A percentile compares a stretch with the other conserved stretches of the same genome.
These are phyloP conservation scores for Athrips mouffetella DNA, from an alignment of 2,888 invertebrate genomes.

Conservation along the genomic window DNA sequence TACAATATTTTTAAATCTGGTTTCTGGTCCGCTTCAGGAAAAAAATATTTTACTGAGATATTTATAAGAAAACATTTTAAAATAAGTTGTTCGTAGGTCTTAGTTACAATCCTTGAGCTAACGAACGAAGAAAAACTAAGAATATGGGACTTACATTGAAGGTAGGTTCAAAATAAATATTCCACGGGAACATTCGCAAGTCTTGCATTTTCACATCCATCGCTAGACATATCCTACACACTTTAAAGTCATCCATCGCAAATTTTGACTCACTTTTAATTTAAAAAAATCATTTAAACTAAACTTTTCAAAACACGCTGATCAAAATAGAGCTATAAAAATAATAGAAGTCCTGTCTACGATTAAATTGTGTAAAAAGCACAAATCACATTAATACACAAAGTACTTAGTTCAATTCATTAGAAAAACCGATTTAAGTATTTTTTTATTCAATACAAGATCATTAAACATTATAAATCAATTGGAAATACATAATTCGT, in stretches of 20 bases:
- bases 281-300: conserved; percentile 16
- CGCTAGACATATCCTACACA: conserved; percentile 61
- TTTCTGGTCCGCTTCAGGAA: too few relatives aligned
- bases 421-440: too few relatives aligned
- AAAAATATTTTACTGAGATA: too few relatives aligned
- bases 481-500: conserved; percentile 17
- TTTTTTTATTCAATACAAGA: conserved; percentile 13
- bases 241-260: conserved; percentile 50
- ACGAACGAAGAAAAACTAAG: too few relatives aligned
- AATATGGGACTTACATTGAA: conserved; percentile 51
- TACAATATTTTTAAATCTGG: too few relatives aligned
- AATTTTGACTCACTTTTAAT: conserved; percentile 12
- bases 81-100: too few relatives aligned
- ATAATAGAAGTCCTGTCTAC: conserved; percentile 55
- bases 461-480: not conserved
- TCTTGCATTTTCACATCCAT: conserved; percentile 53
- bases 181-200: conserved; percentile 44
- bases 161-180: conserved; percentile 48
- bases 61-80: too few relatives aligned
- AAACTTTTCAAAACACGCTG: conserved; percentile 47
- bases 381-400: not conserved
- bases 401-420: too few relatives aligned
- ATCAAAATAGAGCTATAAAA: conserved; percentile 58
- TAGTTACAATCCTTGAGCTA: too few relatives aligned
- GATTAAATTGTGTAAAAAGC: not conserved